Percentiles rank a stretch among this genome's conserved stretches.
These are phyloP conservation scores for Procambarus virginalis DNA, from an alignment of 1,140 invertebrate species.

Conservation along the genomic window DNA sequence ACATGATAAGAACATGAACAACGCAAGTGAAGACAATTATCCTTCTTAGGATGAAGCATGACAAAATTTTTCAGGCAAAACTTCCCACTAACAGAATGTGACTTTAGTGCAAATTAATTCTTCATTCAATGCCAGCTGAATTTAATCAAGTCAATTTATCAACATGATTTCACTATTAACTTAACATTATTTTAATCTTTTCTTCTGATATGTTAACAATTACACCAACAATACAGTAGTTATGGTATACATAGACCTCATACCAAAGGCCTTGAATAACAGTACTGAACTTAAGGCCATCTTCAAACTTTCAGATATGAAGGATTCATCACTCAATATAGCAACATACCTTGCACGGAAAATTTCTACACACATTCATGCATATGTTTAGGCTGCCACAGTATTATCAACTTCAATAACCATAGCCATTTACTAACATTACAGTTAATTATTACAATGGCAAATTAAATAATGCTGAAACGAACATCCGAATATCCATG, in stretches of 20 bases:
- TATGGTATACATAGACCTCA: not conserved
- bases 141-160: not conserved
- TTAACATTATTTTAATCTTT: not conserved
- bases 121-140: no score
- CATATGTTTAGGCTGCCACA: not conserved
- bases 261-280: not conserved
- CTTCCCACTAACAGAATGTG: no score
- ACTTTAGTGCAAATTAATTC: not conserved
- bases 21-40: not conserved
- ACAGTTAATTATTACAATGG: not conserved
- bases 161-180: not conserved
- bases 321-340: not conserved
- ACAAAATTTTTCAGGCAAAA: no score
- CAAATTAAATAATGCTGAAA: not conserved
- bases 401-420: not conserved
- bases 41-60: not conserved
- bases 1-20: constrained; percentile 27
- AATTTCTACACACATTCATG: not conserved
- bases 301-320: not conserved
- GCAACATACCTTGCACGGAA: not conserved
- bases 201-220: not conserved
- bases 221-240: not conserved
- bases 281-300: not conserved
- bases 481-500: no score
- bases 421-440: not conserved